These are phyloP conservation scores for Scaptodrosophila lebanonensis DNA, from an alignment of 1,140 invertebrate species.

Conservation along the genomic window DNA sequence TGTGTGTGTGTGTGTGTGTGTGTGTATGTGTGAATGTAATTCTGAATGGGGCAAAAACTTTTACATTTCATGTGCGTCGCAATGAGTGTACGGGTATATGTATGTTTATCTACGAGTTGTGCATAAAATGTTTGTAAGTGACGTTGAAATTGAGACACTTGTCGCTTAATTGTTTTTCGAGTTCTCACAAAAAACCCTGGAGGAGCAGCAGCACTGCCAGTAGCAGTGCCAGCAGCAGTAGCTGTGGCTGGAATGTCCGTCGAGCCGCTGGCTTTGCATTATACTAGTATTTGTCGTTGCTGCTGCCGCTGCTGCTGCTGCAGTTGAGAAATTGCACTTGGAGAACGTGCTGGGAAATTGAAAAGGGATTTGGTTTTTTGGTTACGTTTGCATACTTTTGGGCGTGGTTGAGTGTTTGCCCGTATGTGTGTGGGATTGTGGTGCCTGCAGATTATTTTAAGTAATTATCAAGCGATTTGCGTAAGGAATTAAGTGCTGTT, in stretches of 20 bases:
- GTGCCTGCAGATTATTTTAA: slow-evolving; percentile 69
- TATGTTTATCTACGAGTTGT: slow-evolving; percentile 41
- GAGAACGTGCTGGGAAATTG: slow-evolving; percentile 42
- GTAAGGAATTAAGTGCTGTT: slow-evolving; percentile 56
- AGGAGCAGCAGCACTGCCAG: too few relatives aligned
- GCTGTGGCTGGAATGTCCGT: too few relatives aligned
- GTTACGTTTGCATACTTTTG: slow-evolving; percentile 39
- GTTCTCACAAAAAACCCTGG: slow-evolving; percentile 45
- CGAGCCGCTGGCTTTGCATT: too few relatives aligned
- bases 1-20: slow-evolving; percentile 16
- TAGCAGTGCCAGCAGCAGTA: too few relatives aligned
- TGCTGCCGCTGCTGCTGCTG: slow-evolving; percentile 44
- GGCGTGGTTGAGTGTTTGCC: slow-evolving; percentile 30
- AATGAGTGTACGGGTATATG: not conserved
- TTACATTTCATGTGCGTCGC: slow-evolving; percentile 54
- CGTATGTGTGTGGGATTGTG: slow-evolving; percentile 43
- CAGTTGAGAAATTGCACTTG: slow-evolving; percentile 47
- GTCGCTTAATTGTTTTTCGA: slow-evolving; percentile 74
- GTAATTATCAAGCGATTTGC: slow-evolving; percentile 73
- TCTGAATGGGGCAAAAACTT: slow-evolving; percentile 66
- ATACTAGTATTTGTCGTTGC: not conserved
- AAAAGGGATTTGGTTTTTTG: slow-evolving; percentile 53
- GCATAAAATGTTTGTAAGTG: slow-evolving; percentile 75
- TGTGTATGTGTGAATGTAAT: slow-evolving; percentile 45
- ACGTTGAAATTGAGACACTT: slow-evolving; percentile 75